Evolutionary conservation across 2,888 invertebrate genomes (phyloP).

Genomic region (Agrochola litura): DNA sequence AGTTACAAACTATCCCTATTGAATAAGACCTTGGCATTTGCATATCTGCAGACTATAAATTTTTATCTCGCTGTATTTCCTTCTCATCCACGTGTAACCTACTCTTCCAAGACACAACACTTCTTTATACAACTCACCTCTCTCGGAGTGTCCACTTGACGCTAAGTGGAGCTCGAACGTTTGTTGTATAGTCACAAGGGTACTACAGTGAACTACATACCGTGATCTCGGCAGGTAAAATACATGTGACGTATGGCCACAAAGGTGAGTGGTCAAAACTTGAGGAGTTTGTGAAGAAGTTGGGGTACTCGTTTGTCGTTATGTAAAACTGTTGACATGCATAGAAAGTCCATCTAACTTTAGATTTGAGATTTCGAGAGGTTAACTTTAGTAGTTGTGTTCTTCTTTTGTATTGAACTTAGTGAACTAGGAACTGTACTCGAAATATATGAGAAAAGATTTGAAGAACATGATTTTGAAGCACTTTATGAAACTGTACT

Average conservation of each 20-base stretch:
- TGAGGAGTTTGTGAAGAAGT: conserved; percentile 2
- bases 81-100: background rate
- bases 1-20: background rate
- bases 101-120: background rate
- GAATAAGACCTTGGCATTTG: background rate
- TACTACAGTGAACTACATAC: background rate
- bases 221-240: conserved; percentile 20
- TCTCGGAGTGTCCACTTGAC: background rate
- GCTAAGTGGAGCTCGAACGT: background rate
- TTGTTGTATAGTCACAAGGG: conserved; percentile 5
- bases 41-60: background rate
- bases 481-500: background rate
- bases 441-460: conserved; percentile 2
- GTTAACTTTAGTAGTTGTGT: conserved; percentile 7
- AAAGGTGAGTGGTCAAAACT: conserved; percentile 24
- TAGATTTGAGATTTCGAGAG: background rate
- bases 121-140: background rate
- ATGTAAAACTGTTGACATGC: background rate
- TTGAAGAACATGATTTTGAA: background rate
- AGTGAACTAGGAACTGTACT: background rate
- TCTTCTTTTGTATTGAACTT: background rate
- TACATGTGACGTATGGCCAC: background rate
- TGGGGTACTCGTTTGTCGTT: background rate
- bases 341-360: background rate
- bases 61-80: background rate